phyloP scores from a whole-genome alignment of 2,797 vertebrate species.

The Phataginus tricuspis region DNA sequence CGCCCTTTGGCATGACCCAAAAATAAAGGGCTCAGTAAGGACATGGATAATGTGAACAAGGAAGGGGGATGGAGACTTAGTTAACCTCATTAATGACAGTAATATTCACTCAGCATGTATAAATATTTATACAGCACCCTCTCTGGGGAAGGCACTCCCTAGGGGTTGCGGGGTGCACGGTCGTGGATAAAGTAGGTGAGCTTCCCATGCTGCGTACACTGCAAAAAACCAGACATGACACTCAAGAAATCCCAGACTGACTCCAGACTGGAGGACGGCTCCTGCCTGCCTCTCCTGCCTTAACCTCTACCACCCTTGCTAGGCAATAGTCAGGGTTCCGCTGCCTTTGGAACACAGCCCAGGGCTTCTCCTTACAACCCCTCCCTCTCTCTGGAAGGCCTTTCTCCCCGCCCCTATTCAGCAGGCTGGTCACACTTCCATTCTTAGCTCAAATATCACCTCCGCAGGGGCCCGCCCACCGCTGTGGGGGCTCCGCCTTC shows the following conservation, averaged over 20 bases:
- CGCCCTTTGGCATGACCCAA: background rate
- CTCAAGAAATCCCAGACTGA: background rate
- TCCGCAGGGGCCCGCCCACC: too few relatives aligned
- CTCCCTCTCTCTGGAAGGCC: background rate
- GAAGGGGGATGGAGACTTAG: background rate
- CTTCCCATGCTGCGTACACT: fast-evolving
- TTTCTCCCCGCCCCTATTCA: background rate
- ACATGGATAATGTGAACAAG: background rate
- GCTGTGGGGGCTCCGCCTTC: background rate
- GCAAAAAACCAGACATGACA: background rate
- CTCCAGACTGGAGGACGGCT: background rate
- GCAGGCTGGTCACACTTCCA: too few relatives aligned
- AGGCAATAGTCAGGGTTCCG: background rate
- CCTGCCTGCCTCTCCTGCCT: background rate
- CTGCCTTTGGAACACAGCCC: background rate
- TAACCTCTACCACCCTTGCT: fast-evolving
- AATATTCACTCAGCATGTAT: background rate
- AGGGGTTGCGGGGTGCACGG: background rate
- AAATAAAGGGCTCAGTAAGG: background rate
- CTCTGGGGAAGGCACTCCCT: background rate
- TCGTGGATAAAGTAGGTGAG: too few relatives aligned
- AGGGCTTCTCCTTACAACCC: background rate
- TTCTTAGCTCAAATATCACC: background rate
- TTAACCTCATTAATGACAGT: background rate
- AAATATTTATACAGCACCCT: background rate